A percentile compares a stretch with the other conserved stretches of the same genome.
Conservation (phyloP, 1,140 invertebrate species). For the Phenacoccus solenopsis region DNA sequence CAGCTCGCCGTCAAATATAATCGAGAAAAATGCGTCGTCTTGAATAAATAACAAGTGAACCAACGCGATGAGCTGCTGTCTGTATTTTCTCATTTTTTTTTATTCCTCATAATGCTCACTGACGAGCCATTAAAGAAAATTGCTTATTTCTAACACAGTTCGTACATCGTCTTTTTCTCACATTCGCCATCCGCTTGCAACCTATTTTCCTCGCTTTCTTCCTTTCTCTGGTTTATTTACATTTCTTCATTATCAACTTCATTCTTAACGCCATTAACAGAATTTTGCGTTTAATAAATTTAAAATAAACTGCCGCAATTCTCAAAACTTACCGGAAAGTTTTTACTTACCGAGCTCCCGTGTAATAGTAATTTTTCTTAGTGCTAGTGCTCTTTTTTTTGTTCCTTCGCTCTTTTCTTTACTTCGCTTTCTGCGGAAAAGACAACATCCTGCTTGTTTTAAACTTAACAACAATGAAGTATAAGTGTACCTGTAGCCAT, state of each 20-base stretch:
- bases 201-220: neutral
- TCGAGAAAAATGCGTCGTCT: constrained; percentile 1
- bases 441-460: too few species aligned
- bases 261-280: neutral
- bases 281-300: neutral
- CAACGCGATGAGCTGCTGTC: neutral
- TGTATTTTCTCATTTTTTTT: constrained; percentile 3
- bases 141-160: neutral
- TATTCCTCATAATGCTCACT: neutral
- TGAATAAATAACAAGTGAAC: neutral
- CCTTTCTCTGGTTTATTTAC: neutral
- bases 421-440: too few species aligned
- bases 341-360: too few species aligned
- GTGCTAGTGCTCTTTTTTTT: too few species aligned
- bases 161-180: neutral
- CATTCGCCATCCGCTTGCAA: neutral
- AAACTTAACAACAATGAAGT: too few species aligned
- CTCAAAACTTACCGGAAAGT: too few species aligned
- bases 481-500: too few species aligned
- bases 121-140: constrained; percentile 1
- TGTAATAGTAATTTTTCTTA: too few species aligned
- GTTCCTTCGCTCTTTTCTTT: too few species aligned
- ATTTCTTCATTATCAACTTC: neutral
- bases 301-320: neutral
- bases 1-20: neutral